Conservation (phyloP, 2,797 vertebrate genomes). For the Onychomys torridus region DNA sequence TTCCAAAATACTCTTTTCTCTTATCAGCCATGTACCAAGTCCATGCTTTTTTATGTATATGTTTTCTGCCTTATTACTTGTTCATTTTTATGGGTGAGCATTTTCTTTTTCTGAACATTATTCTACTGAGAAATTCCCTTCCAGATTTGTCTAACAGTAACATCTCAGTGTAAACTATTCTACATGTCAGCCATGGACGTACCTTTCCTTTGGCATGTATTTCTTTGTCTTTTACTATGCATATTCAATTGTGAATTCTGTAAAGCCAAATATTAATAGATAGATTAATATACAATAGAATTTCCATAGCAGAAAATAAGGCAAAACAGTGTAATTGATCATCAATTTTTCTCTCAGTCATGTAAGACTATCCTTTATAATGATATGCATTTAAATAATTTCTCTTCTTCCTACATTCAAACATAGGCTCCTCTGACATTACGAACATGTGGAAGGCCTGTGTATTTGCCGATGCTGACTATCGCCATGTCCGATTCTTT, state of each 20-base stretch:
- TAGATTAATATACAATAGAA: background rate
- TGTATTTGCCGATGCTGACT: background rate
- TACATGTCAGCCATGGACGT: background rate
- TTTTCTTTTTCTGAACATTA: background rate
- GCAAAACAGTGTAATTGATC: background rate
- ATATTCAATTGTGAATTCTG: background rate
- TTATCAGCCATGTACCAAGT: background rate
- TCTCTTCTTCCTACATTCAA: background rate
- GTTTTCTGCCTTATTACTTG: background rate
- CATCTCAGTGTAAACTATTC: background rate
- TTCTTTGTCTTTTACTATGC: background rate
- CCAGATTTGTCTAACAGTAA: background rate
- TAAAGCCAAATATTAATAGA: background rate
- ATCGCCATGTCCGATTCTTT: constrained; percentile 74
- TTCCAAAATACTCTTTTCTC: background rate
- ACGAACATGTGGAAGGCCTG: background rate
- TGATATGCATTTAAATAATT: background rate
- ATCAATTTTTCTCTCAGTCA: background rate
- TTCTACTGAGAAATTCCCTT: background rate
- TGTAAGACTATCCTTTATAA: background rate
- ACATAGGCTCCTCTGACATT: background rate
- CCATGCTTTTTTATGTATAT: background rate
- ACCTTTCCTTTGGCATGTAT: background rate
- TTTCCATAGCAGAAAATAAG: background rate
- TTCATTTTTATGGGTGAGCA: background rate